Evolutionary conservation across 2,113 vertebrate genomes (phyloP).

Genomic region (Chloropsis cyanopogon): DNA sequence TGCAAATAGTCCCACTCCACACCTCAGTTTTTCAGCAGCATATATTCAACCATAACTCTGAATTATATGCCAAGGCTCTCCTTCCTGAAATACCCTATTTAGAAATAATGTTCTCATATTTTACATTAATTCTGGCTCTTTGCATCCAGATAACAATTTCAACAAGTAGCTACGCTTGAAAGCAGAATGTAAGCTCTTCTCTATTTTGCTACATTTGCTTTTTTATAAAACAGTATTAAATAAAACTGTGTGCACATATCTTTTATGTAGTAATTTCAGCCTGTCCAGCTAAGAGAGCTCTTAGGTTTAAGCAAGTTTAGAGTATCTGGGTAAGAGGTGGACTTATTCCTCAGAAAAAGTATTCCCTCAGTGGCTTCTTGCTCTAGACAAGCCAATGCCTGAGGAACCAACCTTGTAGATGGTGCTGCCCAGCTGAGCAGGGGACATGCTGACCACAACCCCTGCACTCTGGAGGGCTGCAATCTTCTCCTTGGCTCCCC

Average conservation of each 20-base stretch:
- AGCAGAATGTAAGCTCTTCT: background rate
- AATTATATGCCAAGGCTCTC: background rate
- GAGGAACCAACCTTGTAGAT: conserved; percentile 87
- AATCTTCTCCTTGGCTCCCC: conserved; percentile 98
- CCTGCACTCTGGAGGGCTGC: conserved; percentile 91
- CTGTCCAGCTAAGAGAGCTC: background rate
- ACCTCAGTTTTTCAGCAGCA: background rate
- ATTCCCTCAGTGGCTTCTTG: background rate
- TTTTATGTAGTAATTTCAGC: background rate
- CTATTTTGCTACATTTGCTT: background rate
- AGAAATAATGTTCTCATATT: background rate
- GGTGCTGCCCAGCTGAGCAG: conserved; percentile 94
- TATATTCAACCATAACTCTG: background rate
- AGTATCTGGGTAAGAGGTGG: background rate
- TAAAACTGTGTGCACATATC: background rate
- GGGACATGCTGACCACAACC: conserved; percentile 96
- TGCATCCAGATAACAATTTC: background rate
- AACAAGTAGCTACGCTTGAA: background rate
- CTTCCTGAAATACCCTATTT: background rate
- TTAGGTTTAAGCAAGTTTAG: background rate
- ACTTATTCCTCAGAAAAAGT: too few species aligned
- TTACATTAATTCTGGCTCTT: background rate
- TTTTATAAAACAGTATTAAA: background rate
- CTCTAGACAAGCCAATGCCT: too few species aligned
- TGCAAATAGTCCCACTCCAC: background rate